Conservation (phyloP, 2,888 invertebrate species). For the Pachydiplax longipennis region DNA sequence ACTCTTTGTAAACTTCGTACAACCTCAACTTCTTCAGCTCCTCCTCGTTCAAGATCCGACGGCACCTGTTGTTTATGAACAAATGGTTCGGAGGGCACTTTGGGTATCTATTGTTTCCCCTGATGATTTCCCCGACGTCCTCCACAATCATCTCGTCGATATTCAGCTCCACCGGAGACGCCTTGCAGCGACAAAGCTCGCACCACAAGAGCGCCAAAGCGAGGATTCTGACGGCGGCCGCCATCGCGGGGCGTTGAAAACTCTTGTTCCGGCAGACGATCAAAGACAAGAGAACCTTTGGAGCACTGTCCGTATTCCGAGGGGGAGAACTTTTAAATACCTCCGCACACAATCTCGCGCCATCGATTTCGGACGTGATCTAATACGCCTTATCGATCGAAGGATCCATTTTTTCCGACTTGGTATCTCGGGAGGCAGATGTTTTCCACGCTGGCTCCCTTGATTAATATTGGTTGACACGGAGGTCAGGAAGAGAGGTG, state of each 20-base stretch:
- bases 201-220: background rate
- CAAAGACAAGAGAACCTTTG: background rate
- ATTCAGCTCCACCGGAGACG: background rate
- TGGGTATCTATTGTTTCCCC: background rate
- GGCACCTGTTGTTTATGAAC: background rate
- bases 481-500: background rate
- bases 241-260: background rate
- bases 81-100: background rate
- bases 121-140: background rate
- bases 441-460: background rate
- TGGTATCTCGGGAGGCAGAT: background rate
- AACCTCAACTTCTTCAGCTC: background rate
- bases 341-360: background rate
- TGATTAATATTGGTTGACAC: background rate
- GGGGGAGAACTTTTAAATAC: background rate
- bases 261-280: background rate
- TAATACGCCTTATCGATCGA: background rate
- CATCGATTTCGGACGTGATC: background rate
- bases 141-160: background rate
- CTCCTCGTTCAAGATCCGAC: constrained; percentile 8
- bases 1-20: background rate
- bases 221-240: background rate
- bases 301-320: background rate
- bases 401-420: background rate
- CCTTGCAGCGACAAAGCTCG: background rate